phyloP scores from a whole-genome alignment of 2,888 invertebrate genomes.

The Cataglyphis rosenhaueri region DNA sequence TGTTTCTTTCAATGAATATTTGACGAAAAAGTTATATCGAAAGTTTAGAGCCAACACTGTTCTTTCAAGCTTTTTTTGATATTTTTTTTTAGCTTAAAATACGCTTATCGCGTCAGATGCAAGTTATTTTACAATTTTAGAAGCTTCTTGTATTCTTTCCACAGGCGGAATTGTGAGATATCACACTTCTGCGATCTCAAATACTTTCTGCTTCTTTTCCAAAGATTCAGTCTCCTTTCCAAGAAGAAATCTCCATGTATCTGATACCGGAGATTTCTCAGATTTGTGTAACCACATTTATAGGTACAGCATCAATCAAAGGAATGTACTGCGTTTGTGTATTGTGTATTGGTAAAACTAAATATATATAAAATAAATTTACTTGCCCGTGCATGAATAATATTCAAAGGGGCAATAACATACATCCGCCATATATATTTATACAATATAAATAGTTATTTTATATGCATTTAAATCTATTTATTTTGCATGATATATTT shows the following conservation, averaged over 20 bases:
- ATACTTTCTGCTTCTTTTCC: conserved; percentile 16
- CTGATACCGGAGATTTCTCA: conserved; percentile 12
- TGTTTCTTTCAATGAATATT: not conserved
- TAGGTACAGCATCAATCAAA: conserved; percentile 19
- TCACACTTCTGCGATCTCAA: not conserved
- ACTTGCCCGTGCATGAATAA: conserved; percentile 31
- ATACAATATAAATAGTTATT: not conserved
- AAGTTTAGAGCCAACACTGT: not conserved
- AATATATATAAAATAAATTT: conserved; percentile 38
- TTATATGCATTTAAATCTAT: conserved; percentile 25
- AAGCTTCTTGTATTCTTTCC: conserved; percentile 13
- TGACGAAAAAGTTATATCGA: not conserved
- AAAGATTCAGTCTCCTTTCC: not conserved
- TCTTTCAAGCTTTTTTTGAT: not conserved
- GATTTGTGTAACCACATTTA: conserved; percentile 17
- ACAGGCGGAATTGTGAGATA: conserved; percentile 4
- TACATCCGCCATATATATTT: not conserved
- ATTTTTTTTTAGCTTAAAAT: not conserved
- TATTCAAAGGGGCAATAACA: conserved; percentile 17
- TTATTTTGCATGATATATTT: conserved; percentile 15
- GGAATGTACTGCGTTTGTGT: conserved; percentile 8
- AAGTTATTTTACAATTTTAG: conserved; percentile 8
- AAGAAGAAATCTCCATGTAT: conserved; percentile 9
- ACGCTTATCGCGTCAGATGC: not conserved
- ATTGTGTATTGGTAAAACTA: conserved; percentile 3